Percentiles rank a stretch among this genome's conserved stretches.
phyloP scores from a whole-genome alignment of 2,797 vertebrate species.

The Spinus olivaceus region DNA sequence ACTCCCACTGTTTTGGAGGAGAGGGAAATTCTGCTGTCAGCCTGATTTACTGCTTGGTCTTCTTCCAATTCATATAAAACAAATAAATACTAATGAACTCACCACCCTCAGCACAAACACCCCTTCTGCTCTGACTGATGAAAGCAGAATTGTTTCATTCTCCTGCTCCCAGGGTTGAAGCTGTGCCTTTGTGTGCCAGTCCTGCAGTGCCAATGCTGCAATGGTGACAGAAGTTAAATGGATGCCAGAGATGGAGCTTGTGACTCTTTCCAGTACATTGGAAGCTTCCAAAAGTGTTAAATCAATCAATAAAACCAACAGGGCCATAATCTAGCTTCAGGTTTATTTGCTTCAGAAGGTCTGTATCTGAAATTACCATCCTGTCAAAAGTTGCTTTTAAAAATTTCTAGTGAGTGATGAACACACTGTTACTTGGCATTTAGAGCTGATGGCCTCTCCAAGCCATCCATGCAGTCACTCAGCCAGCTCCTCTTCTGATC shows the following conservation, averaged over 20 bases:
- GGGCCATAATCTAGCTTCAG: background rate
- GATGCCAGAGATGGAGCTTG: background rate
- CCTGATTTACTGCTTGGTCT: background rate
- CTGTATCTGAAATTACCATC: background rate
- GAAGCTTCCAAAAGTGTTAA: background rate
- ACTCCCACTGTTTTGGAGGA: background rate
- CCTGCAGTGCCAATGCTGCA: background rate
- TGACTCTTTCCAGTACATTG: background rate
- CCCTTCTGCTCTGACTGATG: background rate
- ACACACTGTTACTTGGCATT: background rate
- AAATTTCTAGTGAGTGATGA: background rate
- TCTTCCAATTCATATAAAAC: background rate
- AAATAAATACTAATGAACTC: background rate
- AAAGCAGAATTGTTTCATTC: background rate
- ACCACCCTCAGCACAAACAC: background rate
- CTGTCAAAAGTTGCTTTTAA: background rate
- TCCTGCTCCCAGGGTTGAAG: background rate
- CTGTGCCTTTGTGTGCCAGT: background rate
- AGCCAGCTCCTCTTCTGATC: background rate
- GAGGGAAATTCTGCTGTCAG: background rate
- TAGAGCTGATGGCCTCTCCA: background rate
- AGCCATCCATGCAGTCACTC: fast-evolving
- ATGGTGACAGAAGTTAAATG: background rate
- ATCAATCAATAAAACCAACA: background rate
- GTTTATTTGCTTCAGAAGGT: background rate